Percentiles rank a stretch among this genome's conserved stretches.
phyloP scores from a whole-genome alignment of 2,888 invertebrate genomes.

The Myopa tessellatipennis region DNA sequence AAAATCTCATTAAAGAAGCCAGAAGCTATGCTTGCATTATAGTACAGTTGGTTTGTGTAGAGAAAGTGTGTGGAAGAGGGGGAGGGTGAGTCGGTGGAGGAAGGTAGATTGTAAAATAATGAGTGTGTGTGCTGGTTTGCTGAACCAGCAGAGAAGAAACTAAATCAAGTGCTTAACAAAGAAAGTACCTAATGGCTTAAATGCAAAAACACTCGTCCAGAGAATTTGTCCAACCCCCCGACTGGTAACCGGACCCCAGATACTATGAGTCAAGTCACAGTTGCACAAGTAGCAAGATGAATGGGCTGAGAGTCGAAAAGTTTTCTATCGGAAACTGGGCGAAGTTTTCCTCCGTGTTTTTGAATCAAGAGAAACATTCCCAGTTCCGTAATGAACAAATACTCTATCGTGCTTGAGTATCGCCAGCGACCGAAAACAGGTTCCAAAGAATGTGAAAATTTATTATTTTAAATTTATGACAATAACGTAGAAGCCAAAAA shows the following conservation, averaged over 20 bases:
- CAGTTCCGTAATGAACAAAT: not conserved
- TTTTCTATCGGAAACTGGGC: constrained; percentile 25
- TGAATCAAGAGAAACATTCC: not conserved
- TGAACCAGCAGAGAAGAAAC: constrained; percentile 35
- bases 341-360: not conserved
- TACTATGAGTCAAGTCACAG: constrained; percentile 26
- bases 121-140: no score
- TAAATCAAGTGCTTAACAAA: constrained; percentile 48
- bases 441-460: not conserved
- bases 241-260: constrained; percentile 7
- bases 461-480: not conserved
- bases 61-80: constrained; percentile 7
- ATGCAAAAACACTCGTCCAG: constrained; percentile 8
- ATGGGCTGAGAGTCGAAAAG: constrained; percentile 41
- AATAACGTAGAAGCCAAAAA: not conserved
- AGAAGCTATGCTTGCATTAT: constrained; percentile 12
- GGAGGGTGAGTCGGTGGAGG: no score
- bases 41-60: not conserved
- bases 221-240: not conserved
- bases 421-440: not conserved
- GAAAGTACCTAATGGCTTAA: constrained; percentile 45
- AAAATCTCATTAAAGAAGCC: constrained; percentile 37
- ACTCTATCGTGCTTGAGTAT: no score
- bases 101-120: no score
- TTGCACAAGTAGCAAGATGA: constrained; percentile 44